Conservation (phyloP, 2,888 invertebrate species). For the Harmothoe impar region DNA sequence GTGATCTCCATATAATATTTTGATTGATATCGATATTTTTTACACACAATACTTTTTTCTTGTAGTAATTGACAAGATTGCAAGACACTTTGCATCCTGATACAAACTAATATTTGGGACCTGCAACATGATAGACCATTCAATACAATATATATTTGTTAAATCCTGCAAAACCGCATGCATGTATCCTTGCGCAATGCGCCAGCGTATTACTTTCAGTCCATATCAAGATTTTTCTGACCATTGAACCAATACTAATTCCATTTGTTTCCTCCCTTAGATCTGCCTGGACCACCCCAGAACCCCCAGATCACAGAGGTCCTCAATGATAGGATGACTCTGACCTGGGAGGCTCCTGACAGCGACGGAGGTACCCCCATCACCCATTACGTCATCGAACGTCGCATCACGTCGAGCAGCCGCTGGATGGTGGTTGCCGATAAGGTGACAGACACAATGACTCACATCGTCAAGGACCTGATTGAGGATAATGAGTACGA, state of each 20-base stretch:
- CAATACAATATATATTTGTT: too few species aligned
- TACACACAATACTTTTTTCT: too few species aligned
- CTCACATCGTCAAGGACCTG: conserved; percentile 73
- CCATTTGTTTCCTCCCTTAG: conserved; percentile 69
- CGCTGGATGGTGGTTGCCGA: conserved; percentile 76
- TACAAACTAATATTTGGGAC: too few species aligned
- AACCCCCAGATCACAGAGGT: conserved; percentile 72
- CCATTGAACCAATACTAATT: background rate
- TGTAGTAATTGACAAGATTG: too few species aligned
- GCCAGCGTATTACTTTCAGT: background rate
- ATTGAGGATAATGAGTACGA: conserved; percentile 86
- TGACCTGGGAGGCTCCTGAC: conserved; percentile 73
- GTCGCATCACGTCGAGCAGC: conserved; percentile 65
- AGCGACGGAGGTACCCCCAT: conserved; percentile 75
- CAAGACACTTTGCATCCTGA: too few species aligned
- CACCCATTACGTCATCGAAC: conserved; percentile 73
- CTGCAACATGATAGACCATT: too few species aligned
- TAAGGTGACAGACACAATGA: conserved; percentile 63
- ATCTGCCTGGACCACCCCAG: conserved; percentile 71
- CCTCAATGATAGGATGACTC: conserved; percentile 71
- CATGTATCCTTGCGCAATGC: background rate
- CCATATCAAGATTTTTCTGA: background rate
- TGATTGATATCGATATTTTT: too few species aligned
- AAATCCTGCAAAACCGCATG: too few species aligned
- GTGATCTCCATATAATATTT: too few species aligned